Conservation (phyloP, 2,888 invertebrate genomes). For the Papilio elwesi region DNA sequence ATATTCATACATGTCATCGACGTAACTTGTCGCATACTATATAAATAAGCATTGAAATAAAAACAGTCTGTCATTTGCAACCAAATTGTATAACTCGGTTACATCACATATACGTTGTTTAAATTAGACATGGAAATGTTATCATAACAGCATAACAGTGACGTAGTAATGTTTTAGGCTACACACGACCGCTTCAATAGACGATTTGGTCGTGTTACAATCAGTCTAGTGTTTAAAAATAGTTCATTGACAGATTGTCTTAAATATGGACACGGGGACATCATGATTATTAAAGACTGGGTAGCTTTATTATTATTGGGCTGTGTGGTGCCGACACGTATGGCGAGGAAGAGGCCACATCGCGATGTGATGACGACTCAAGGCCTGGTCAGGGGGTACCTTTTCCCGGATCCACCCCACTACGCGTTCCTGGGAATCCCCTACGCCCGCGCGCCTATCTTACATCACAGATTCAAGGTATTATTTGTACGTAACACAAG, state of each 20-base stretch:
- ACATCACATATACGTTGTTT: constrained; percentile 42
- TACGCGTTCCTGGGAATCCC: constrained; percentile 74
- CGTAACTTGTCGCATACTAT: constrained; percentile 14
- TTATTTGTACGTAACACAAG: constrained; percentile 52
- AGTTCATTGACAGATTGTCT: neutral
- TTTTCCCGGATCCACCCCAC: constrained; percentile 60
- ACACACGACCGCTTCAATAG: constrained; percentile 26
- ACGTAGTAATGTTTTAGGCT: constrained; percentile 18
- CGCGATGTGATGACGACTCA: constrained; percentile 66
- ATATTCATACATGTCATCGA: neutral
- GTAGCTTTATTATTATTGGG: constrained; percentile 42
- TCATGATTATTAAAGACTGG: constrained; percentile 34
- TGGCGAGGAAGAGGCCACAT: constrained; percentile 47
- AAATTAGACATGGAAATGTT: constrained; percentile 42
- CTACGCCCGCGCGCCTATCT: constrained; percentile 67
- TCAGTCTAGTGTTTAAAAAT: constrained; percentile 16
- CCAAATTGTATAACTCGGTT: constrained; percentile 23
- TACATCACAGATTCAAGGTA: constrained; percentile 67
- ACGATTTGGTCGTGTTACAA: constrained; percentile 26
- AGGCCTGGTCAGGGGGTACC: constrained; percentile 71
- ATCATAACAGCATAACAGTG: constrained; percentile 47
- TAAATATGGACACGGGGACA: constrained; percentile 22
- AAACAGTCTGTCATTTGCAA: constrained; percentile 34
- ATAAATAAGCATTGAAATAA: constrained; percentile 25
- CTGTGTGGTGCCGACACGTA: constrained; percentile 40